These are phyloP conservation scores for Pterobdella sp. DNA, from an alignment of 2,888 invertebrate species.

Conservation along the genomic window DNA sequence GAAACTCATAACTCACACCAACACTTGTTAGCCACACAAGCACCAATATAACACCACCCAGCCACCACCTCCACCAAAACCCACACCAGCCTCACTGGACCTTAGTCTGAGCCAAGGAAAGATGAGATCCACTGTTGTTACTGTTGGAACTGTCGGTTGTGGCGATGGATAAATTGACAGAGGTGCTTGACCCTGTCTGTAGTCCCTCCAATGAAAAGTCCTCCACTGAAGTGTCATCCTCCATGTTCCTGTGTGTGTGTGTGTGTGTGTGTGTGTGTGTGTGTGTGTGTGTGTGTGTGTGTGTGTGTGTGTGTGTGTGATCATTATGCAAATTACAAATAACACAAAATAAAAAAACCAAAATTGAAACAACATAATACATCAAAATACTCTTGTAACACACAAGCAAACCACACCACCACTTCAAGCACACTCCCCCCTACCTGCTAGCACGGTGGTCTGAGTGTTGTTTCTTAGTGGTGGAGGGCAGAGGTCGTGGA, in stretches of 20 bases:
- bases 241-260: slow-evolving; percentile 62
- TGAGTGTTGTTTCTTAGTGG: slow-evolving; percentile 25
- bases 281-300: slow-evolving; percentile 19
- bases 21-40: not conserved
- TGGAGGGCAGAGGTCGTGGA: slow-evolving; percentile 42
- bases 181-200: slow-evolving; percentile 58
- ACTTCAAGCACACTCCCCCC: not conserved
- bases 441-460: slow-evolving; percentile 22
- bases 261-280: slow-evolving; percentile 20
- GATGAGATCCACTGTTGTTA: slow-evolving; percentile 61
- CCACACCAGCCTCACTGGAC: not conserved
- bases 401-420: not conserved
- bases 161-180: slow-evolving; percentile 51
- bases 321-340: not conserved
- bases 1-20: not conserved
- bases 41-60: not conserved
- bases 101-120: slow-evolving; percentile 32
- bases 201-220: slow-evolving; percentile 52
- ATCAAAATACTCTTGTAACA: too few species aligned
- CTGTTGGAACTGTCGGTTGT: slow-evolving; percentile 84
- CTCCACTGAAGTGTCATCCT: slow-evolving; percentile 61
- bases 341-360: too few species aligned
- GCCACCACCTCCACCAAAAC: not conserved
- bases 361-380: too few species aligned
- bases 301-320: slow-evolving; percentile 9